Evolutionary conservation across 2,113 vertebrate genomes (phyloP).

Genomic region (Chunga burmeisteri): DNA sequence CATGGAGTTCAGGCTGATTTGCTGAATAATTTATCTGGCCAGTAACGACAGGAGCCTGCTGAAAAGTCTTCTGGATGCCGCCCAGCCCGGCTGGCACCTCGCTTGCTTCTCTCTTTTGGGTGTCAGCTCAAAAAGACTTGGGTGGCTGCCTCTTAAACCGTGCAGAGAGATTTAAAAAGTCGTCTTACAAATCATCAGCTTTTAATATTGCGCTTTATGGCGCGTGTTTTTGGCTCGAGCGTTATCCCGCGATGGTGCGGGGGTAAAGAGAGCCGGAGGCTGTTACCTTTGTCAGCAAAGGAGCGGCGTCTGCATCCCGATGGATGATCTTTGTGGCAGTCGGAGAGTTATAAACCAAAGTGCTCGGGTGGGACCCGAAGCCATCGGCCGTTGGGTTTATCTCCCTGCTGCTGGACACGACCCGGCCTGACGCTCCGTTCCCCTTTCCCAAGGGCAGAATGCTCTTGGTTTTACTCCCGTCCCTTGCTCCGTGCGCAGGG

Average conservation of each 20-base stretch:
- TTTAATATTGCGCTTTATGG: too few species aligned
- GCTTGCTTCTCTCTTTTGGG: neutral
- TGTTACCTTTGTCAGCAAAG: neutral
- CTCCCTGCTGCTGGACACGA: neutral
- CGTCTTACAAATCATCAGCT: accelerated
- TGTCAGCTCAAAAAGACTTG: neutral
- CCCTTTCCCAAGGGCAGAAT: neutral
- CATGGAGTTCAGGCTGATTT: neutral
- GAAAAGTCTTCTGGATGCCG: neutral
- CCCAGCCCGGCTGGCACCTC: neutral
- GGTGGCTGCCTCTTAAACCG: neutral
- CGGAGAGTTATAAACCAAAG: neutral
- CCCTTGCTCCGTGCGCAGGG: neutral
- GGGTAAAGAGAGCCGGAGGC: neutral
- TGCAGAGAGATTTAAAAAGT: accelerated
- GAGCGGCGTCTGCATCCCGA: accelerated
- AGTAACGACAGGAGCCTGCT: neutral
- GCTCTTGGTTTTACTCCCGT: neutral
- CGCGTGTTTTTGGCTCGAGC: accelerated
- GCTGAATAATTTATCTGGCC: neutral
- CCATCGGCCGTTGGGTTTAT: too few species aligned
- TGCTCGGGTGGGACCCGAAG: neutral
- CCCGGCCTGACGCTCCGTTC: neutral
- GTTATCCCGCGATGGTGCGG: accelerated
- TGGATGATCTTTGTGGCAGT: neutral